A percentile compares a stretch with the other conserved stretches of the same genome.
Conservation (phyloP, 2,113 vertebrate species). For the Percina caprodes region DNA sequence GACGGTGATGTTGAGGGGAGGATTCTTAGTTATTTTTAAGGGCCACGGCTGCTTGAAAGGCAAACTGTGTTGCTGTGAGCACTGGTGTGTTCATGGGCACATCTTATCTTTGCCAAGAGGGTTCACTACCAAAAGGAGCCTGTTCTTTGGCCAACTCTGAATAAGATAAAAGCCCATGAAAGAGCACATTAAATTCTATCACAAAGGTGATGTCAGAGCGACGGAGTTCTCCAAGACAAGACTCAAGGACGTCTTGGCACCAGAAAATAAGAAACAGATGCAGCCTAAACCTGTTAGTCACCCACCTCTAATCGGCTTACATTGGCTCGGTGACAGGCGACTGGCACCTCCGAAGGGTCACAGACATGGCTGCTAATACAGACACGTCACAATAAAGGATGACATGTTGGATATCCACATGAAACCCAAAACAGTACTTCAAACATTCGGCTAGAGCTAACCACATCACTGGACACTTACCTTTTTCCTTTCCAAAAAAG, state of each 20-base stretch:
- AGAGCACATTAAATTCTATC: conserved; percentile 64
- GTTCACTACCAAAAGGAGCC: conserved; percentile 16
- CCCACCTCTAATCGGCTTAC: conserved; percentile 87
- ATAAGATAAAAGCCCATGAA: conserved; percentile 52
- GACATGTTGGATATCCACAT: conserved; percentile 78
- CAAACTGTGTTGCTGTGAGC: conserved; percentile 41
- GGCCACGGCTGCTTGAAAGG: conserved; percentile 48
- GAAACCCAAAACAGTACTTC: conserved; percentile 65
- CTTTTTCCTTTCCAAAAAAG: conserved; percentile 16
- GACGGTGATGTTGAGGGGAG: conserved; percentile 52
- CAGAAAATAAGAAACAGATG: conserved; percentile 81
- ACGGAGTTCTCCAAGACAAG: conserved; percentile 61
- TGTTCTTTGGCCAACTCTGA: conserved; percentile 21
- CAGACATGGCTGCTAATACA: conserved; percentile 66
- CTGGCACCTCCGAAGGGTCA: conserved; percentile 78
- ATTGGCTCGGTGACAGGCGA: conserved; percentile 79
- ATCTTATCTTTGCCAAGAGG: conserved; percentile 53
- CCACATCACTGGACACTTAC: conserved; percentile 25
- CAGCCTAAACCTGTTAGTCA: conserved; percentile 82
- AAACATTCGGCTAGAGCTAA: conserved; percentile 41
- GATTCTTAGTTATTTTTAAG: conserved; percentile 49
- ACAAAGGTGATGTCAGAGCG: conserved; percentile 71
- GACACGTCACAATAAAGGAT: conserved; percentile 51
- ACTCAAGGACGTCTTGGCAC: conserved; percentile 72
- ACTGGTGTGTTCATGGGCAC: conserved; percentile 33